Percentiles rank a stretch among this genome's conserved stretches.
These are phyloP conservation scores for Hyppa rectilinea DNA, from an alignment of 2,888 invertebrate genomes.

Conservation along the genomic window DNA sequence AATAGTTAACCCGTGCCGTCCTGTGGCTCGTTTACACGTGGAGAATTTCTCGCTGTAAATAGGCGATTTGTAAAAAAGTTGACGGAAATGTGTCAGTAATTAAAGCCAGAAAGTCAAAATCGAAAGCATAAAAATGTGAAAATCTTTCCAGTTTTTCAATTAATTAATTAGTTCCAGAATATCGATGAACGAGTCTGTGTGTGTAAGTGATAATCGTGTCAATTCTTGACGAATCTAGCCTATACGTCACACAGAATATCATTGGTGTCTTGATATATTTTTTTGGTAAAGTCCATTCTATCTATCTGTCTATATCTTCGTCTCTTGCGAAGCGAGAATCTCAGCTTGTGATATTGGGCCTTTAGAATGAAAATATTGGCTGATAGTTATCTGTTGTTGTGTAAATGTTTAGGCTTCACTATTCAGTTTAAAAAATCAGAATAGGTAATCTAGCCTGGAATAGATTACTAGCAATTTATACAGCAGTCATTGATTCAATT, in stretches of 20 bases:
- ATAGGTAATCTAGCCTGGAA: too few species aligned
- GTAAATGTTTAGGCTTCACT: not conserved
- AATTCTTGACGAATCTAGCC: not conserved
- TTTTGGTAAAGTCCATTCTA: not conserved
- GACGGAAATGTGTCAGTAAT: not conserved
- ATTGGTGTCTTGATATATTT: not conserved
- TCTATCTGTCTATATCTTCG: not conserved
- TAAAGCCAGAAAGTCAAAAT: not conserved
- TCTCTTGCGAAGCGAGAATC: not conserved
- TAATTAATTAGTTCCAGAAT: not conserved
- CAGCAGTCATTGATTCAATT: too few species aligned
- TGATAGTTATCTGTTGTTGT: conserved; percentile 10
- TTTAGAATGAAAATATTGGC: not conserved
- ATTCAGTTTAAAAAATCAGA: too few species aligned
- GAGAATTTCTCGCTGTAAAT: not conserved
- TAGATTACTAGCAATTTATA: too few species aligned
- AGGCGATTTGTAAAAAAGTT: not conserved
- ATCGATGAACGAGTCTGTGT: not conserved
- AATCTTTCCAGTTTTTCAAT: not conserved
- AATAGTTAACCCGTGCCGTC: conserved; percentile 12
- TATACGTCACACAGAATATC: not conserved
- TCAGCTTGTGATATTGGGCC: not conserved
- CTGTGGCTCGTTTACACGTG: not conserved
- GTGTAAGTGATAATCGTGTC: not conserved
- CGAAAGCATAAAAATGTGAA: not conserved